Evolutionary conservation across 2,113 vertebrate genomes (phyloP), one percentile per base, ranked within the genome.

Genomic region (Sphaerodactylus townsendi): DNA sequence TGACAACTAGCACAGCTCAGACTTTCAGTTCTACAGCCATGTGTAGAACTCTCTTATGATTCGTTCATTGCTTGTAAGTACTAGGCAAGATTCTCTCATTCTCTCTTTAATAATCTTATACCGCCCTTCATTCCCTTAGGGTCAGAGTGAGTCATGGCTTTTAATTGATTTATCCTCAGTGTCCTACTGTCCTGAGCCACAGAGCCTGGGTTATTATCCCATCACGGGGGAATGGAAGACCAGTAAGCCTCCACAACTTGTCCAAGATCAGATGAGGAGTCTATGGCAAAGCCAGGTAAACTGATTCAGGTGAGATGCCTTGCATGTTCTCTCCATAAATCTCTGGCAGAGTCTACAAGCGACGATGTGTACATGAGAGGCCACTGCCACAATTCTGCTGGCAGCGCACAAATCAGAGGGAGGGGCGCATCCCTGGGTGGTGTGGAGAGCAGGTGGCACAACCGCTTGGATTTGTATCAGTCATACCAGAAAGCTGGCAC

Each of bases 111-210:
- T 70, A 69, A 59, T 37, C 74, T 77, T 84, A 77, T 59, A 33
- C 50, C 46, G 68, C 50, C 13, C 41, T 85, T 79, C 33, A 78
- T 78, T 76, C 46, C 56, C 53, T 85, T 64, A 79, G 39, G 70
- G 66, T n/a, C 17, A 28, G 56, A 62, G 68, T 85, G 83, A 85
- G 75, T 85, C 83, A 85, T 85, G 62, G 68, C 80, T 78, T 70
- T 64, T 78, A 71, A 79, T 48, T 66, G 68, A 72, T 72, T 79
- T 72, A 79, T 48, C 39, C 50, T 85, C 83, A 65, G 23, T 72
- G 53, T 56, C 71, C 39, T 71, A 37, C 83, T 64, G 10, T 79
- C 62, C 37, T 71, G 39, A 79, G 83, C 46, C 28, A 9, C 83
- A 70, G 41, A 41, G 41, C 50, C 33, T 64, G 83, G 50, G 53